These are phyloP conservation scores for Chymomyza amoena DNA, from an alignment of 2,888 invertebrate species.

Conservation along the genomic window DNA sequence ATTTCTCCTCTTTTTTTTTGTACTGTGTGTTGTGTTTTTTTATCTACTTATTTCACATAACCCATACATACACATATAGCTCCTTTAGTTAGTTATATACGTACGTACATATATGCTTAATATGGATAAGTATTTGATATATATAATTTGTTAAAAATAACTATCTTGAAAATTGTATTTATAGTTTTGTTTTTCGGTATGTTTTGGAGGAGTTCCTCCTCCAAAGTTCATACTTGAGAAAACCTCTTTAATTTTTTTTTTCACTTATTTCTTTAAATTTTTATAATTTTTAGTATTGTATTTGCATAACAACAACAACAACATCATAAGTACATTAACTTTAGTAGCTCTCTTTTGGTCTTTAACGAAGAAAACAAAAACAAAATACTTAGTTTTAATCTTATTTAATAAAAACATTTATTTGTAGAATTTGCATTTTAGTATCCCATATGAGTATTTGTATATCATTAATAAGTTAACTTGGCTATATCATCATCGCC, in stretches of 20 bases:
- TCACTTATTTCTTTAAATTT: background rate
- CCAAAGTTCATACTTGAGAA: background rate
- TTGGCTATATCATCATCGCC: background rate
- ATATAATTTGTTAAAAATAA: background rate
- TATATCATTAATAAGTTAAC: background rate
- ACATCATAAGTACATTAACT: background rate
- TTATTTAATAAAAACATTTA: conserved; percentile 17
- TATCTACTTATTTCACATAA: background rate
- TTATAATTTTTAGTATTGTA: background rate
- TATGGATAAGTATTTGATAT: background rate
- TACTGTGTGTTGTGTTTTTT: background rate
- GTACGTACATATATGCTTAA: background rate
- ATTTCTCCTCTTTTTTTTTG: background rate
- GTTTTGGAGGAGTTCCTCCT: too few relatives aligned
- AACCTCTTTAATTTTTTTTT: background rate
- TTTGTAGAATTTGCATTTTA: conserved; percentile 63
- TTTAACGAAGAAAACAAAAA: conserved; percentile 10
- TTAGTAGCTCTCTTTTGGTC: conserved; percentile 1
- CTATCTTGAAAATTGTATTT: background rate
- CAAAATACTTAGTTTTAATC: background rate
- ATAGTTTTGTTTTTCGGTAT: background rate
- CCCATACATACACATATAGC: too few relatives aligned
- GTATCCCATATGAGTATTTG: conserved; percentile 22
- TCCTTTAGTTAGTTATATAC: background rate
- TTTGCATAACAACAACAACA: conserved; percentile 9